These are phyloP conservation scores for Lepidotrigona ventralis DNA, from an alignment of 1,140 invertebrate species.

Conservation along the genomic window DNA sequence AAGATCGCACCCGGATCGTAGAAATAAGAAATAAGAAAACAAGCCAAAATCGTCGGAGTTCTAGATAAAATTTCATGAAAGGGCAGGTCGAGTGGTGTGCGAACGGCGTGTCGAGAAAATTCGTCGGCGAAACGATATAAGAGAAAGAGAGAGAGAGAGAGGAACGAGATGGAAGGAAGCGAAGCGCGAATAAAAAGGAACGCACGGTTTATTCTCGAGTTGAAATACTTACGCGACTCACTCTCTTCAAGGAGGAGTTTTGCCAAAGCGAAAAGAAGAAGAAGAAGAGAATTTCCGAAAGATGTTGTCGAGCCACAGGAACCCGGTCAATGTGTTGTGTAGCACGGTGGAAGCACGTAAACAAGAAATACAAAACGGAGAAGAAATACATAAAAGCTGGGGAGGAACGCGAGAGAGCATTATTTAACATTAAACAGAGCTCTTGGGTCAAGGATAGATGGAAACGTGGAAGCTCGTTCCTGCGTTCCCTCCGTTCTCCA, in stretches of 20 bases:
- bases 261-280: neutral
- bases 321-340: neutral
- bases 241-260: neutral
- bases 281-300: neutral
- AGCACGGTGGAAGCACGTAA: neutral
- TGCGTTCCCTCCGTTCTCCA: constrained; percentile 17
- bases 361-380: too few relatives aligned
- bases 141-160: too few relatives aligned
- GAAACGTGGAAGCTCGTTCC: constrained; percentile 19
- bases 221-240: neutral
- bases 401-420: constrained; percentile 20
- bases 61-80: constrained; percentile 10
- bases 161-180: constrained; percentile 3
- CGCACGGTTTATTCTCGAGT: constrained; percentile 5
- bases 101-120: constrained; percentile 10
- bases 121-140: neutral
- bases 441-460: constrained; percentile 39
- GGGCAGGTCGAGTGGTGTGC: constrained; percentile 2
- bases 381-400: neutral
- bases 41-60: neutral
- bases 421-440: constrained; percentile 40
- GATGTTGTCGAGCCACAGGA: neutral
- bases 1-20: neutral
- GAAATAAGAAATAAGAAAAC: constrained; percentile 11
- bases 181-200: constrained; percentile 22